These are phyloP conservation scores for Trissolcus brochymenae DNA, from an alignment of 2,888 invertebrate genomes.

Conservation along the genomic window DNA sequence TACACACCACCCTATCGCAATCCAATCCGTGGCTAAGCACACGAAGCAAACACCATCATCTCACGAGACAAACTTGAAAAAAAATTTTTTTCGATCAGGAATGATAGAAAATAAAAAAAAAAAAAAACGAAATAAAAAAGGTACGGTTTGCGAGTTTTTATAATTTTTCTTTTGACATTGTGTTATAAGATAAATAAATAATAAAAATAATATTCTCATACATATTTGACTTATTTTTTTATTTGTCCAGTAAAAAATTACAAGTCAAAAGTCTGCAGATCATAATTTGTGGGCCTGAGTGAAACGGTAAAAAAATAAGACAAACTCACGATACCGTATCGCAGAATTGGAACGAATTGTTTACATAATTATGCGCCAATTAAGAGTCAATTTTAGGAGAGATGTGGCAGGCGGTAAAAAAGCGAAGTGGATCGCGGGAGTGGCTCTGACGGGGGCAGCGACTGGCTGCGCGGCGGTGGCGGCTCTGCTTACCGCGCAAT, in stretches of 20 bases:
- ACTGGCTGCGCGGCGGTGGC: conserved; percentile 54
- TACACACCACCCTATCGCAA: conserved; percentile 57
- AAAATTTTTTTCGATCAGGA: not conserved
- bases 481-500: conserved; percentile 71
- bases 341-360: conserved; percentile 62
- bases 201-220: too few species aligned
- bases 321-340: too few species aligned
- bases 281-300: too few species aligned
- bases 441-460: conserved; percentile 55
- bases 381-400: conserved; percentile 65
- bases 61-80: conserved; percentile 2
- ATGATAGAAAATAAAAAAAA: not conserved
- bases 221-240: too few species aligned
- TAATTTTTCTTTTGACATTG: too few species aligned
- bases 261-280: not conserved
- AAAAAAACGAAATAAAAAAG: too few species aligned
- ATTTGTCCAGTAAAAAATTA: too few species aligned
- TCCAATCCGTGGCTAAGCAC: conserved; percentile 56
- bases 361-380: conserved; percentile 75
- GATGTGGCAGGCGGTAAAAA: conserved; percentile 50
- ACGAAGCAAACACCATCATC: conserved; percentile 42
- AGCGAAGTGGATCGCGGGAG: conserved; percentile 55
- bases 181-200: too few species aligned
- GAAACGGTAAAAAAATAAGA: too few species aligned
- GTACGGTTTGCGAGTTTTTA: too few species aligned